These are phyloP conservation scores for Enteromius mattozi DNA, from an alignment of 2,797 vertebrate species.

Conservation along the genomic window DNA sequence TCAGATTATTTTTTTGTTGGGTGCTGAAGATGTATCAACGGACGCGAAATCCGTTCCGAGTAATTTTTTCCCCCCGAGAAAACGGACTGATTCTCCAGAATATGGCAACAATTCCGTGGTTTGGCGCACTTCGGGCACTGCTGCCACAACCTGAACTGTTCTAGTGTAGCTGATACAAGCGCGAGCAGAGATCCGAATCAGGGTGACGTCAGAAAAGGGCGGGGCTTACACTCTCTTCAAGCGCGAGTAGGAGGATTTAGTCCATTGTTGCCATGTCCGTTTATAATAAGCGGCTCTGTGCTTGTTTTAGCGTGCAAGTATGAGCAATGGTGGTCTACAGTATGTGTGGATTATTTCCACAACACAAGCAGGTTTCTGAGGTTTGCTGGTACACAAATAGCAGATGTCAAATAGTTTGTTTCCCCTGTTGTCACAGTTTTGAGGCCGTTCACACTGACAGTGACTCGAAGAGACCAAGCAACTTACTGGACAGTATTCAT, in stretches of 20 bases:
- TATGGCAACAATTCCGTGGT: conserved; percentile 27
- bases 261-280: conserved; percentile 34
- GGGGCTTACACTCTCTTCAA: conserved; percentile 66
- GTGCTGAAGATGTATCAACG: conserved; percentile 30
- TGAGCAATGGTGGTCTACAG: not conserved
- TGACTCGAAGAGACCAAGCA: not conserved
- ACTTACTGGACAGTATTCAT: too few species aligned
- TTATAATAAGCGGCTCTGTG: not conserved
- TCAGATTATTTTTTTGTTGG: conserved; percentile 29
- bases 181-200: conserved; percentile 70
- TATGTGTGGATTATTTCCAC: not conserved
- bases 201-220: conserved; percentile 74
- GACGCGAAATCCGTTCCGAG: conserved; percentile 30
- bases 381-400: not conserved
- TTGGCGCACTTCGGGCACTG: conserved; percentile 34
- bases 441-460: not conserved
- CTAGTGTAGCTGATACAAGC: conserved; percentile 67
- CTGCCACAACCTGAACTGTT: conserved; percentile 65
- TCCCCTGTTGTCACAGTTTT: not conserved
- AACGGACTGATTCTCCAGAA: conserved; percentile 6
- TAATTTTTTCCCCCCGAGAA: not conserved
- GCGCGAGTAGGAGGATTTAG: conserved; percentile 31
- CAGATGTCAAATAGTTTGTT: not conserved
- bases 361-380: too few species aligned
- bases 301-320: not conserved